phyloP scores from a whole-genome alignment of 2,113 vertebrate genomes.

The Puffinus mauretanicus region DNA sequence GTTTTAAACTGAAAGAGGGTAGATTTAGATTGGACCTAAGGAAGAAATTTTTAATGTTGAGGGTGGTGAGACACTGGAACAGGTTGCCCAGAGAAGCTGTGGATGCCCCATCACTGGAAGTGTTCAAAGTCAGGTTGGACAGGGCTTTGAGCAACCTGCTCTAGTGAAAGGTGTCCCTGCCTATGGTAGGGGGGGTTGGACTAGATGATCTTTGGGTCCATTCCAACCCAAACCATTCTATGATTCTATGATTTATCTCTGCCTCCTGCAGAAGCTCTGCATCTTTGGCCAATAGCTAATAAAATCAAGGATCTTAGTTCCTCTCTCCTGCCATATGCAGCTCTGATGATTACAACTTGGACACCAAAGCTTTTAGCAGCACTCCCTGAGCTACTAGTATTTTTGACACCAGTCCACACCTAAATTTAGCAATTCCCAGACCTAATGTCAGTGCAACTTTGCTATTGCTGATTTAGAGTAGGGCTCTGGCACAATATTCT shows the following conservation, averaged over 20 bases:
- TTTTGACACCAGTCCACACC: background rate
- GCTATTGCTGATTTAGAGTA: slow-evolving; percentile 33
- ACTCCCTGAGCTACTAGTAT: background rate
- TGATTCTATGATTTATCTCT: background rate
- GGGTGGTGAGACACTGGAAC: background rate
- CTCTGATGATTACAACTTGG: background rate
- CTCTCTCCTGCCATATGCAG: background rate
- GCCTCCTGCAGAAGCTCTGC: background rate
- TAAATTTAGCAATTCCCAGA: slow-evolving; percentile 55
- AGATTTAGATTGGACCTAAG: background rate
- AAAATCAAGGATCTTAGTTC: background rate
- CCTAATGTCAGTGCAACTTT: background rate
- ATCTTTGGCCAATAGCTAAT: background rate
- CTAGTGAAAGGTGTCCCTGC: background rate
- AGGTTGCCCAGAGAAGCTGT: background rate
- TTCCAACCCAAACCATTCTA: background rate
- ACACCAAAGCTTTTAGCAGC: background rate
- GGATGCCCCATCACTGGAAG: background rate
- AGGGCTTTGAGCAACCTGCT: background rate
- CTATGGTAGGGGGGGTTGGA: background rate
- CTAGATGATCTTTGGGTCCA: background rate
- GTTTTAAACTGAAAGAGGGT: background rate
- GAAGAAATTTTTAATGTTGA: background rate
- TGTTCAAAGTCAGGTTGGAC: background rate
- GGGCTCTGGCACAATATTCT: slow-evolving; percentile 36